Percentiles rank a stretch among this genome's conserved stretches.
Conservation (phyloP, 2,888 invertebrate genomes). For the Ischnura elegans region DNA sequence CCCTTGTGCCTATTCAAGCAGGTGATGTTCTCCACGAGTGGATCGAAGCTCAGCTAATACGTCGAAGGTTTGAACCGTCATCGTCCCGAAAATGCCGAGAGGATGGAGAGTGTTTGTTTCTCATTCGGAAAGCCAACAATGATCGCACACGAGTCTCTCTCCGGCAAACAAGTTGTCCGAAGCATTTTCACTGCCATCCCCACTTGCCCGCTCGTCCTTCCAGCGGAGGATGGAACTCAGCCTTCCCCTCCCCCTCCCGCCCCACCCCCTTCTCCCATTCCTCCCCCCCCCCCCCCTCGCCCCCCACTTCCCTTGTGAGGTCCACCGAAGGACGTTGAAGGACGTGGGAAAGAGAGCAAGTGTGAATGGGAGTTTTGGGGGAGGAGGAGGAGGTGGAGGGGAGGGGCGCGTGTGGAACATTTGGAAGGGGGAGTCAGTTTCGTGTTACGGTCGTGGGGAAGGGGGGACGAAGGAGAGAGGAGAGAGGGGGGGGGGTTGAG, state of each 20-base stretch:
- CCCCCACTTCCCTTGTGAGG: not conserved
- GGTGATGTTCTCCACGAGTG: not conserved
- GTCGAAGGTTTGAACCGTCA: no score
- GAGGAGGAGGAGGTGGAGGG: not conserved
- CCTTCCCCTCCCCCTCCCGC: no score
- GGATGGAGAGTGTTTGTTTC: not conserved
- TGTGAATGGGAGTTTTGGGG: not conserved
- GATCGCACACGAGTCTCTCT: not conserved
- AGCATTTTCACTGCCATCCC: not conserved
- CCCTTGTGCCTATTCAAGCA: no score
- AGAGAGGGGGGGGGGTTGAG: not conserved
- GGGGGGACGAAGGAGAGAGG: not conserved
- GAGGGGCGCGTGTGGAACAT: not conserved
- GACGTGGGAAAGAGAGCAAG: slow-evolving; percentile 36
- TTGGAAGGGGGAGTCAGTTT: no score
- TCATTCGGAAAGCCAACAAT: not conserved
- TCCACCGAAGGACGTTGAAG: slow-evolving; percentile 23
- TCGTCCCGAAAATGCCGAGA: not conserved
- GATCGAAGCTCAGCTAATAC: not conserved
- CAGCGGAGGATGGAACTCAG: not conserved
- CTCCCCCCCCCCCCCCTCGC: not conserved
- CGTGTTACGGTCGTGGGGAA: not conserved
- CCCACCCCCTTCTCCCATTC: not conserved
- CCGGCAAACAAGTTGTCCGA: not conserved
- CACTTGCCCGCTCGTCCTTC: not conserved